Conservation (phyloP, 2,888 invertebrate genomes). For the Eupithecia vulgata region DNA sequence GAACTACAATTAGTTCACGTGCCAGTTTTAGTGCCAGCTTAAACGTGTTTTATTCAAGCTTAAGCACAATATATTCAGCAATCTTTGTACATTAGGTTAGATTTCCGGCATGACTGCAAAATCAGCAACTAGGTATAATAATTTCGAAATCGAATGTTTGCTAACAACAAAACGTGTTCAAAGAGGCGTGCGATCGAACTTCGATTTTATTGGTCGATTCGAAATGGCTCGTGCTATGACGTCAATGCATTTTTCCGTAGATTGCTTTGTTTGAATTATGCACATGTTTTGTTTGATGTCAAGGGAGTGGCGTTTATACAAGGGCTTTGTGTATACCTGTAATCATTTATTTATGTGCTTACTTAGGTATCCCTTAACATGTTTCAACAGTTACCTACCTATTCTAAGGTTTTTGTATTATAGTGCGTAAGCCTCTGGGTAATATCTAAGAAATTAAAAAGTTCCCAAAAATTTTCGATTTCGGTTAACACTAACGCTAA, state of each 20-base stretch:
- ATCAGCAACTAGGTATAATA: neutral
- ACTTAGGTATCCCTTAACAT: neutral
- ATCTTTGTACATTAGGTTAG: neutral
- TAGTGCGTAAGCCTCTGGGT: no score
- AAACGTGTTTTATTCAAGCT: neutral
- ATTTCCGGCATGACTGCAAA: neutral
- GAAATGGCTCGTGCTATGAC: constrained; percentile 27
- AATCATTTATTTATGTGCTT: neutral
- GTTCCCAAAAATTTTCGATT: no score
- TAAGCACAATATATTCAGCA: neutral
- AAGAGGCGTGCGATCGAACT: constrained; percentile 54
- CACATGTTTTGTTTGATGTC: neutral
- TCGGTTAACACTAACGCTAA: no score
- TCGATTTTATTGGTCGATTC: constrained; percentile 51
- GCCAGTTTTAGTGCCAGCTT: neutral
- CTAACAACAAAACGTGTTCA: constrained; percentile 32
- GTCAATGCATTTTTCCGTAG: constrained; percentile 14
- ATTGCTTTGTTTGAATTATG: constrained; percentile 10
- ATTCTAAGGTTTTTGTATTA: no score
- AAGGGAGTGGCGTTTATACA: neutral
- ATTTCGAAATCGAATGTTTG: constrained; percentile 7
- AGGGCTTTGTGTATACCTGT: neutral
- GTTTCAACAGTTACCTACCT: neutral
- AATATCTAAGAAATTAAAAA: no score
- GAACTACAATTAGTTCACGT: neutral